Evolutionary conservation across 2,888 invertebrate species (phyloP), one percentile per base, ranked within the genome.

Genomic region (Drosophila engyochracea): DNA sequence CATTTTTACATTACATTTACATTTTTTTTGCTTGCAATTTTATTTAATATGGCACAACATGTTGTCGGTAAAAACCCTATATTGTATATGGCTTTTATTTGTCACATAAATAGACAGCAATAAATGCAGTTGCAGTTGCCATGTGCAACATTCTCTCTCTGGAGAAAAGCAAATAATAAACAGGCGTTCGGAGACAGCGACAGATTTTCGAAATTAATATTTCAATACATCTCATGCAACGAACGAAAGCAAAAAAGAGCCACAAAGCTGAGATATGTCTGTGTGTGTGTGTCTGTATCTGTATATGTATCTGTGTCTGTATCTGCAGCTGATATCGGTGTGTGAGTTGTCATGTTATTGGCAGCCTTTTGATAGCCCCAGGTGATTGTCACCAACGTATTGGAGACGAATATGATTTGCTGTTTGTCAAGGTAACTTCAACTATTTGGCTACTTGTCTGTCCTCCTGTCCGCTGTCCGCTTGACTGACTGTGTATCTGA

Each of bases 381-480:
- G 85, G 87, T 81, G 85, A 79, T 84, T 87, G 87, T 85, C 85
- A 83, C 85, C 76, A 82, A 86, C 76, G 74, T 73, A 84, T 76
- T 76, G 84, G 76, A 84, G 82, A 79, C 75, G 81, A 78, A 83
- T 88, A 79, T 73, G 85, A 88, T 85, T 83, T 73, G 83, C 75
- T 70, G 89, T 75, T 83, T 81, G 86, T 77, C 81, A 85, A 83
- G 88, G 83, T 83, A 85, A 82, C 76, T 71, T 65, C 41, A 39
- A 30, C 60, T 77, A 64, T 74, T 69, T 80, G 69, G 55, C 47
- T 35, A 39, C 41, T 31, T 52, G 30, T 61, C 58, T 61, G 49
- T 64, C 52, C 51, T 10, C n/a, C 35, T 52, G 72, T 69, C 33
- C 22, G 28, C 41, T 41, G 57, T 37, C 44, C 49, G 28, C 47